These are phyloP conservation scores for Xylota sylvarum DNA, from an alignment of 2,888 invertebrate genomes.

Conservation along the genomic window DNA sequence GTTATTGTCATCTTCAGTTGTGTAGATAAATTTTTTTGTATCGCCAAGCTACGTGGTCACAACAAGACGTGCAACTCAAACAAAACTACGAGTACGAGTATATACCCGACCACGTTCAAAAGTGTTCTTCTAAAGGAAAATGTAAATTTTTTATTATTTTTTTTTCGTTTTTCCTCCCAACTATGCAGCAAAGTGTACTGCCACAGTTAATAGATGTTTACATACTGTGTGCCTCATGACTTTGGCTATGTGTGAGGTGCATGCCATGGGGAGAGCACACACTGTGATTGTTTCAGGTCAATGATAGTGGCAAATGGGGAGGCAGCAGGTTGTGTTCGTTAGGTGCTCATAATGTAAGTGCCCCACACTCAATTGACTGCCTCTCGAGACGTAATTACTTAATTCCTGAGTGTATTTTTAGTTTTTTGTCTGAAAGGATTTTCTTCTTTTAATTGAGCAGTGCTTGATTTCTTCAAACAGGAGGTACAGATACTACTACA, in stretches of 20 bases:
- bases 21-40: not conserved
- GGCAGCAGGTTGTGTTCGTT: not conserved
- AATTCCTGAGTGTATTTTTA: constrained; percentile 44
- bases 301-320: constrained; percentile 57
- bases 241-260: constrained; percentile 12
- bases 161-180: not conserved
- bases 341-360: constrained; percentile 43
- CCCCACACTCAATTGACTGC: constrained; percentile 42
- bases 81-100: constrained; percentile 18
- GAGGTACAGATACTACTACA: not conserved
- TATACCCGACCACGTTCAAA: not conserved
- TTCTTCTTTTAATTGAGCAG: not conserved
- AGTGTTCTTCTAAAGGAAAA: constrained; percentile 54
- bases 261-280: constrained; percentile 43
- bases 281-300: constrained; percentile 69
- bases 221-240: constrained; percentile 16
- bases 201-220: constrained; percentile 42
- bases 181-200: constrained; percentile 7
- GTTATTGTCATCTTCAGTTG: constrained; percentile 67
- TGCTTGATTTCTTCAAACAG: not conserved
- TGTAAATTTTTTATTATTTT: constrained; percentile 46
- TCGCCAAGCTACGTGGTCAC: constrained; percentile 37
- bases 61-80: constrained; percentile 42
- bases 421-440: not conserved
- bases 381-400: constrained; percentile 70